A percentile compares a stretch with the other conserved stretches of the same genome.
phyloP scores from a whole-genome alignment of 2,797 vertebrate genomes.

The Mallotus villosus region DNA sequence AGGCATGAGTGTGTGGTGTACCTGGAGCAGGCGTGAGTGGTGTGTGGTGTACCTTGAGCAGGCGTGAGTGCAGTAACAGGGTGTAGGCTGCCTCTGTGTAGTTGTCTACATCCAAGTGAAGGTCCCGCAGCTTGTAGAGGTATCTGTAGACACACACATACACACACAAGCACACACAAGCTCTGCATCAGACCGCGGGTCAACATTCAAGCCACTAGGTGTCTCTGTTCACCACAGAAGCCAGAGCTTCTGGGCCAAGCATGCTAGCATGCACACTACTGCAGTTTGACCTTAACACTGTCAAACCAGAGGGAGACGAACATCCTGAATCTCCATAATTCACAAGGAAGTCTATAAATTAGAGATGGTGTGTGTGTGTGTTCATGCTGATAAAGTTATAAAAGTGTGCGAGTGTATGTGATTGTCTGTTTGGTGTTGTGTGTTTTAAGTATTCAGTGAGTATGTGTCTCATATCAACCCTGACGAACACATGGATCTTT shows the following conservation, averaged over 20 bases:
- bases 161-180: constrained; percentile 10
- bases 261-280: neutral
- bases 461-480: constrained; percentile 10
- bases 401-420: constrained; percentile 8
- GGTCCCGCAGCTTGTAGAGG: constrained; percentile 93
- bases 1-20: constrained; percentile 58
- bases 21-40: constrained; percentile 96
- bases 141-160: constrained; percentile 74
- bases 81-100: constrained; percentile 96
- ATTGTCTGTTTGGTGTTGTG: no score
- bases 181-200: constrained; percentile 18
- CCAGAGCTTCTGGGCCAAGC: neutral
- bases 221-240: constrained; percentile 61
- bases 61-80: constrained; percentile 90
- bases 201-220: constrained; percentile 61
- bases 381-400: neutral
- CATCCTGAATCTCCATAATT: neutral
- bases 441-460: no score
- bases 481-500: constrained; percentile 42
- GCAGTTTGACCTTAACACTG: neutral
- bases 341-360: constrained; percentile 11
- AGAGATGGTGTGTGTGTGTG: neutral
- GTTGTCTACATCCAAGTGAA: constrained; percentile 95
- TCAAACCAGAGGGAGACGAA: neutral
- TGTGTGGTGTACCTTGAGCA: constrained; percentile 86